phyloP scores from a whole-genome alignment of 2,888 invertebrate species.

The Graphium colonna region DNA sequence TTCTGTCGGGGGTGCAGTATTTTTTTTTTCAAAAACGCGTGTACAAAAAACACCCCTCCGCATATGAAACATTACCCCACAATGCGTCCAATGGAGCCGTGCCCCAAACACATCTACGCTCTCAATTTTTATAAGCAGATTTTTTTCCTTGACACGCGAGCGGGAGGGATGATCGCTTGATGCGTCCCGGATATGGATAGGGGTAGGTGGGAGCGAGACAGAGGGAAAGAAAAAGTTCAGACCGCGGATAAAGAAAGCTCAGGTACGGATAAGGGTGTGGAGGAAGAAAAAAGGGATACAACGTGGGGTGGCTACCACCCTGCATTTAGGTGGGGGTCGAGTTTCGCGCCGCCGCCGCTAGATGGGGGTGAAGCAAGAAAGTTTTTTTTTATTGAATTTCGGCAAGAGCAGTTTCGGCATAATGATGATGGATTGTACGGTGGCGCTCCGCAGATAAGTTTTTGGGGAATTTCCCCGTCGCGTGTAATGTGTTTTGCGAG shows the following conservation, averaged over 20 bases:
- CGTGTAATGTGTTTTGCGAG: conserved; percentile 68
- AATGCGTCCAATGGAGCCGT: conserved; percentile 64
- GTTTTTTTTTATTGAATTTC: conserved; percentile 76
- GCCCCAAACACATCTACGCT: conserved; percentile 63
- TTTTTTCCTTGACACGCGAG: conserved; percentile 66
- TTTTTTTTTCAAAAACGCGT: conserved; percentile 61
- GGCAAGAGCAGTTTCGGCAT: conserved; percentile 68
- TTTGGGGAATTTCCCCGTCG: conserved; percentile 53
- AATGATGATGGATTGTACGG: conserved; percentile 78
- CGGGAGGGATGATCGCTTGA: conserved; percentile 42
- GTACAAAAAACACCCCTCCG: conserved; percentile 69
- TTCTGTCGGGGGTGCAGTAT: conserved; percentile 65
- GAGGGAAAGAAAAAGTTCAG: conserved; percentile 70
- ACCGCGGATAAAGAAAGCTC: conserved; percentile 76
- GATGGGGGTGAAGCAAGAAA: conserved; percentile 68
- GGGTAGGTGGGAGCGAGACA: conserved; percentile 49
- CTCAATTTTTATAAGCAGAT: conserved; percentile 73
- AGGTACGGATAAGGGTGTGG: conserved; percentile 79
- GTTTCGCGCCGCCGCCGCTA: conserved; percentile 64
- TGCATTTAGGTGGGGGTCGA: conserved; percentile 40
- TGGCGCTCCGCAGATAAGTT: conserved; percentile 73
- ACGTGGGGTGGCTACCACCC: conserved; percentile 66
- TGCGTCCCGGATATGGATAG: conserved; percentile 30
- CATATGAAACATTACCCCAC: conserved; percentile 75
- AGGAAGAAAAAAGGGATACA: conserved; percentile 78